Percentiles rank a stretch among this genome's conserved stretches.
phyloP scores from a whole-genome alignment of 2,888 invertebrate species.

The Orthosia gracilis region DNA sequence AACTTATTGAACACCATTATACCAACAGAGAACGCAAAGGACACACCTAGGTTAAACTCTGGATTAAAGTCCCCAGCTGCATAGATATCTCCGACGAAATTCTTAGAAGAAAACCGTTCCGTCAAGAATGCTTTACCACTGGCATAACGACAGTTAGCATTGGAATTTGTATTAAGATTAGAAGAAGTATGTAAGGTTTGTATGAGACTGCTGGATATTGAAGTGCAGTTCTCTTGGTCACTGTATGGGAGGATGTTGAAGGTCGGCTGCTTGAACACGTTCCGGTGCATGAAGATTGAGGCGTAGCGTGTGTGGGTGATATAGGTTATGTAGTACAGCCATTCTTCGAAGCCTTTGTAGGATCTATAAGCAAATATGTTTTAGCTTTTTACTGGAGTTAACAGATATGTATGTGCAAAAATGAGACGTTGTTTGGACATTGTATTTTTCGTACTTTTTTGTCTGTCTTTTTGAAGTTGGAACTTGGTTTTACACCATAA shows the following conservation, averaged over 20 bases:
- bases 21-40: constrained; percentile 95
- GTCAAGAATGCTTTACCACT: constrained; percentile 94
- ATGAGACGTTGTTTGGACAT: too few species aligned
- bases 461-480: not conserved
- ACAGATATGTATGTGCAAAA: too few species aligned
- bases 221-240: constrained; percentile 90
- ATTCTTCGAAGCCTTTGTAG: constrained; percentile 95
- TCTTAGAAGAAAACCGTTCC: constrained; percentile 93
- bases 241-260: constrained; percentile 90
- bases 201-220: constrained; percentile 87
- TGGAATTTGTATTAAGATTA: constrained; percentile 87
- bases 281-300: constrained; percentile 94
- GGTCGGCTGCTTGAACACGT: constrained; percentile 92
- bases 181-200: constrained; percentile 91
- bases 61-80: constrained; percentile 92
- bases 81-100: constrained; percentile 90
- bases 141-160: constrained; percentile 92
- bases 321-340: constrained; percentile 95
- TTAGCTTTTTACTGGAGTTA: too few species aligned
- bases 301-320: constrained; percentile 95
- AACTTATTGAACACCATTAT: constrained; percentile 96
- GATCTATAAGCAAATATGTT: constrained; percentile 92
- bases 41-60: constrained; percentile 95
- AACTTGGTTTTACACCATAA: not conserved
- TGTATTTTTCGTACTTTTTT: not conserved